Percentiles rank a stretch among this genome's conserved stretches.
These are phyloP conservation scores for Microcaecilia unicolor DNA, from an alignment of 2,797 vertebrate genomes.

Conservation along the genomic window DNA sequence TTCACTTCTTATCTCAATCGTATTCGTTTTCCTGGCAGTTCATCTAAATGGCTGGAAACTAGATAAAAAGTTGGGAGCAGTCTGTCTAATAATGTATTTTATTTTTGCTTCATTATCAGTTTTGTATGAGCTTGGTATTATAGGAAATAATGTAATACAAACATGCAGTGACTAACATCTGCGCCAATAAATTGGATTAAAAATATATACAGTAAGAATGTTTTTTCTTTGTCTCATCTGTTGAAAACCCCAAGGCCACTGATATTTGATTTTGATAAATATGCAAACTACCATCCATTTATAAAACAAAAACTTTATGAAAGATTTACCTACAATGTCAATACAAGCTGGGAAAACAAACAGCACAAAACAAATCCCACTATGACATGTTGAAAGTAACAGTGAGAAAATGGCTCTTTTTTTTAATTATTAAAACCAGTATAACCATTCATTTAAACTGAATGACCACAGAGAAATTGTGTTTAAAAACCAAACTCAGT, in stretches of 20 bases:
- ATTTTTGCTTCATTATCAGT: constrained; percentile 76
- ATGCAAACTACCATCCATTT: constrained; percentile 23
- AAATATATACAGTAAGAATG: constrained; percentile 17
- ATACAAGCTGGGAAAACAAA: constrained; percentile 30
- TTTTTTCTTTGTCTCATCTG: constrained; percentile 45
- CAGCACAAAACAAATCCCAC: constrained; percentile 48
- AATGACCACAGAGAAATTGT: constrained; percentile 78
- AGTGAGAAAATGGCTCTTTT: constrained; percentile 64
- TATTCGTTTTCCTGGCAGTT: constrained; percentile 77
- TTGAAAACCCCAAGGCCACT: too few species aligned
- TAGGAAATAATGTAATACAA: constrained; percentile 76
- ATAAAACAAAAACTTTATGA: constrained; percentile 38
- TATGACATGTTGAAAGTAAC: constrained; percentile 49
- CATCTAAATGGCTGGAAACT: constrained; percentile 87
- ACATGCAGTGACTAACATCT: constrained; percentile 65
- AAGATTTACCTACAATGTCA: constrained; percentile 33
- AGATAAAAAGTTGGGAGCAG: constrained; percentile 79
- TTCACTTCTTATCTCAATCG: constrained; percentile 79
- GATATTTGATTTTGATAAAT: constrained; percentile 37
- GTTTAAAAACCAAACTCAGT: constrained; percentile 73
- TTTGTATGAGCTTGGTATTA: constrained; percentile 88
- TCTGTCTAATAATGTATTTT: constrained; percentile 76
- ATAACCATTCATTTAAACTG: constrained; percentile 83
- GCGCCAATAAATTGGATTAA: constrained; percentile 26
- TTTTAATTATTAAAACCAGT: constrained; percentile 73